Evolutionary conservation across 2,797 vertebrate genomes (phyloP).

Genomic region (Alca torda): DNA sequence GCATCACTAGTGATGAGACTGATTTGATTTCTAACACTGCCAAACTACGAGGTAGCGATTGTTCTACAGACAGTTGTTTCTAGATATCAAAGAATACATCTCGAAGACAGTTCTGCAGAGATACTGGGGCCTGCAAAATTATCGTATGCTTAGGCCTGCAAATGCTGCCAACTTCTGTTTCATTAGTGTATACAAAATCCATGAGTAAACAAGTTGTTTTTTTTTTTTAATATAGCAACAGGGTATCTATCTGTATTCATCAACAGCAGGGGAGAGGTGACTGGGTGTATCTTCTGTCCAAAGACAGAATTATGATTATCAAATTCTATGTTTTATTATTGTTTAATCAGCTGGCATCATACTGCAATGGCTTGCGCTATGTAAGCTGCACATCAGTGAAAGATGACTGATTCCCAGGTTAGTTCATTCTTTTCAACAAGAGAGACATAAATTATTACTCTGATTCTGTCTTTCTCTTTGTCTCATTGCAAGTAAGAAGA

Average conservation of each 20-base stretch:
- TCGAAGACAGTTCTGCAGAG: slow-evolving; percentile 26
- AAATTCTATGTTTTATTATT: background rate
- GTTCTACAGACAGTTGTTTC: slow-evolving; percentile 7
- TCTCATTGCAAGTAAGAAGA: background rate
- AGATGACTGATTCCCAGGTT: background rate
- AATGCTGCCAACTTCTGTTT: background rate
- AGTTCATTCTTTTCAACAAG: background rate
- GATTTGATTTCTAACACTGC: slow-evolving; percentile 26
- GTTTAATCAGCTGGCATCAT: background rate
- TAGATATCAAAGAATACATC: slow-evolving; percentile 9
- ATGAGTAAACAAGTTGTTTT: background rate
- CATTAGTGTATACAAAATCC: background rate
- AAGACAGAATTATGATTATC: background rate
- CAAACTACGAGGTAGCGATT: slow-evolving; percentile 25
- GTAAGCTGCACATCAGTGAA: background rate
- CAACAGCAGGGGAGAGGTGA: background rate
- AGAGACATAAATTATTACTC: background rate
- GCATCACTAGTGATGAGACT: background rate
- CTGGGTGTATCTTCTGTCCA: background rate
- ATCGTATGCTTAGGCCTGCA: background rate
- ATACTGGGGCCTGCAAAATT: slow-evolving; percentile 28
- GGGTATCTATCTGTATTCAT: background rate
- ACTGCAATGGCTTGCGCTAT: background rate
- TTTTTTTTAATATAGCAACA: background rate
- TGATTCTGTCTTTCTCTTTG: background rate